Conservation (phyloP, 2,888 invertebrate species). For the Campoletis raptor region DNA sequence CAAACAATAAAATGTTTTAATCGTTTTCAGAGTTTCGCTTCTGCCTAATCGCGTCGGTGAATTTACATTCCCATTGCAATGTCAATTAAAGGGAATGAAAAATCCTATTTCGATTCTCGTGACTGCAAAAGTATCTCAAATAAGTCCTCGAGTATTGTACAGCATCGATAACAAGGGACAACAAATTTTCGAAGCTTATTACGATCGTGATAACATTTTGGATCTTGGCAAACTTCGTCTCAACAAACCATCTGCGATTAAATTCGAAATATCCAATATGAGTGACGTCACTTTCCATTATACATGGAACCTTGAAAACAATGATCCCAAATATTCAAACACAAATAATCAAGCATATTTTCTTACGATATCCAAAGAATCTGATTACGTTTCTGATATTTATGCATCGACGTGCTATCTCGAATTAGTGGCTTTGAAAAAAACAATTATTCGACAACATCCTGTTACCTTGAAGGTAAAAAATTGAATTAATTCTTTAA, state of each 20-base stretch:
- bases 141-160: slow-evolving; percentile 86
- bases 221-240: slow-evolving; percentile 82
- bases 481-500: not conserved
- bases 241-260: slow-evolving; percentile 73
- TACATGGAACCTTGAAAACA: slow-evolving; percentile 80
- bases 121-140: slow-evolving; percentile 86
- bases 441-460: slow-evolving; percentile 73
- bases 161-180: slow-evolving; percentile 71
- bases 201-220: slow-evolving; percentile 80
- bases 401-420: slow-evolving; percentile 70
- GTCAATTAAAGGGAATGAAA: slow-evolving; percentile 86
- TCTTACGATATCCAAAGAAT: slow-evolving; percentile 41
- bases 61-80: slow-evolving; percentile 87
- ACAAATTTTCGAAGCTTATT: slow-evolving; percentile 74
- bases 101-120: slow-evolving; percentile 86
- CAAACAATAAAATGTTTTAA: not conserved
- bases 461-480: slow-evolving; percentile 73
- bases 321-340: slow-evolving; percentile 61
- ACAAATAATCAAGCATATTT: slow-evolving; percentile 16
- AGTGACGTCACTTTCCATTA: slow-evolving; percentile 83
- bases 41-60: slow-evolving; percentile 87
- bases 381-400: slow-evolving; percentile 65
- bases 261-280: slow-evolving; percentile 80
- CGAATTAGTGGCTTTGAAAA: slow-evolving; percentile 71
- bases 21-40: slow-evolving; percentile 85